Conservation (phyloP, 2,113 vertebrate species). For the Xyrauchen texanus region DNA sequence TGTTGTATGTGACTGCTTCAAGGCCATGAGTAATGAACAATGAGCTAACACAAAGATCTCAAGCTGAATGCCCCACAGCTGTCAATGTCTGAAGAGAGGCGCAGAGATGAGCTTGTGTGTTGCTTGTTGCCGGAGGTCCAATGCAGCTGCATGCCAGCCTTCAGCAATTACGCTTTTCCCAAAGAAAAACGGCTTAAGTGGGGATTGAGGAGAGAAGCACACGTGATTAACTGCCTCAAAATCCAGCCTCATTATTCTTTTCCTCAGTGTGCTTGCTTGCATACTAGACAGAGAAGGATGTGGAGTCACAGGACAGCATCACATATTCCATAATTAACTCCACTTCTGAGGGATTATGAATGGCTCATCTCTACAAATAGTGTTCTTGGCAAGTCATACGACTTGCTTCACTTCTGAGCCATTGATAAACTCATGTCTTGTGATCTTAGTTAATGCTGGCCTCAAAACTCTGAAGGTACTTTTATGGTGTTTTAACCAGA, state of each 20-base stretch:
- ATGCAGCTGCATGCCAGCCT: conserved; percentile 74
- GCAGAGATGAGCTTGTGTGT: conserved; percentile 57
- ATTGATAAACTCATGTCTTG: conserved; percentile 9
- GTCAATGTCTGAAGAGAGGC: conserved; percentile 22
- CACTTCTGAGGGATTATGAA: conserved; percentile 29
- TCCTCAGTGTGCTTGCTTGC: conserved; percentile 19
- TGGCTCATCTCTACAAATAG: not conserved
- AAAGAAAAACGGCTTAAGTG: conserved; percentile 31
- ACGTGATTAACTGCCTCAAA: conserved; percentile 58
- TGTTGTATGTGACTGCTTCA: conserved; percentile 67
- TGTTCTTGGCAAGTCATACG: conserved; percentile 14
- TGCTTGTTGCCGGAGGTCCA: conserved; percentile 65
- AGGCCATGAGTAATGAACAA: conserved; percentile 72
- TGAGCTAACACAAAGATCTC: conserved; percentile 45
- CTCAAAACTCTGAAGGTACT: no score
- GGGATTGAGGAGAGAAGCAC: conserved; percentile 42
- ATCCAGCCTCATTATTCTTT: conserved; percentile 34
- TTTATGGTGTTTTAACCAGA: no score
- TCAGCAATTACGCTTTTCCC: conserved; percentile 64
- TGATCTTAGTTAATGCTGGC: not conserved
- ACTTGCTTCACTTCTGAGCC: conserved; percentile 1
- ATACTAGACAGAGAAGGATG: not conserved
- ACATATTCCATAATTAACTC: conserved; percentile 8
- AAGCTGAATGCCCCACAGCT: conserved; percentile 56
- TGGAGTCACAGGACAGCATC: conserved; percentile 26